A percentile compares a stretch with the other conserved stretches of the same genome.
These are phyloP conservation scores for Clamator glandarius DNA, from an alignment of 2,797 vertebrate species.

Conservation along the genomic window DNA sequence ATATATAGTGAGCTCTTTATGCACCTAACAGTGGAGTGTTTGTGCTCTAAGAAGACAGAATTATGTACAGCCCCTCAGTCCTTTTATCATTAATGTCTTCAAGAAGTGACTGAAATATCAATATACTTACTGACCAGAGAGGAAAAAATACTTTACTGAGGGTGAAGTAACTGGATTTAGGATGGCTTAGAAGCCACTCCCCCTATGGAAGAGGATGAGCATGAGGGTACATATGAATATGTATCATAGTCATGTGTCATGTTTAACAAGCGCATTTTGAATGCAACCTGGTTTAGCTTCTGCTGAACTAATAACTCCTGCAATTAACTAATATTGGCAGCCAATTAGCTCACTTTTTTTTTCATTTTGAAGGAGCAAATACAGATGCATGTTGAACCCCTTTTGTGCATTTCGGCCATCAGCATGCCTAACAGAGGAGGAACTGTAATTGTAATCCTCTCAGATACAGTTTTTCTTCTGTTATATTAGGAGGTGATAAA, in stretches of 20 bases:
- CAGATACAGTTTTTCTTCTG: slow-evolving; percentile 14
- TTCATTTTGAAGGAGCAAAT: background rate
- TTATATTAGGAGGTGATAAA: slow-evolving; percentile 36
- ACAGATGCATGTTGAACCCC: slow-evolving; percentile 23
- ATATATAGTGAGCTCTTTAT: background rate
- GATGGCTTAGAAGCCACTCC: slow-evolving; percentile 22
- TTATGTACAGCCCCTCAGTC: background rate
- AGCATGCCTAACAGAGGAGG: background rate
- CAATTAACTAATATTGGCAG: slow-evolving; percentile 38
- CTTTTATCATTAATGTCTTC: slow-evolving; percentile 52
- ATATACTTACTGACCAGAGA: slow-evolving; percentile 44
- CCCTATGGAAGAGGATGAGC: slow-evolving; percentile 37
- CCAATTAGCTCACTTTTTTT: slow-evolving; percentile 8
- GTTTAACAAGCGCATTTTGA: slow-evolving; percentile 42
- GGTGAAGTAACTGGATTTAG: slow-evolving; percentile 36
- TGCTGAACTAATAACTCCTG: slow-evolving; percentile 31
- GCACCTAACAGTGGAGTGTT: background rate
- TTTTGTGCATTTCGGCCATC: background rate
- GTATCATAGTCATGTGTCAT: slow-evolving; percentile 26
- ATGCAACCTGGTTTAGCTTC: slow-evolving; percentile 43
- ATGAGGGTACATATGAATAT: slow-evolving; percentile 54
- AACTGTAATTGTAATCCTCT: background rate
- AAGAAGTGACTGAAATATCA: slow-evolving; percentile 52
- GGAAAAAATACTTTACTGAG: slow-evolving; percentile 18
- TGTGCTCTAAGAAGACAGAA: background rate